phyloP scores from a whole-genome alignment of 2,113 vertebrate species.

The Cryptomyrus ogoouensis region DNA sequence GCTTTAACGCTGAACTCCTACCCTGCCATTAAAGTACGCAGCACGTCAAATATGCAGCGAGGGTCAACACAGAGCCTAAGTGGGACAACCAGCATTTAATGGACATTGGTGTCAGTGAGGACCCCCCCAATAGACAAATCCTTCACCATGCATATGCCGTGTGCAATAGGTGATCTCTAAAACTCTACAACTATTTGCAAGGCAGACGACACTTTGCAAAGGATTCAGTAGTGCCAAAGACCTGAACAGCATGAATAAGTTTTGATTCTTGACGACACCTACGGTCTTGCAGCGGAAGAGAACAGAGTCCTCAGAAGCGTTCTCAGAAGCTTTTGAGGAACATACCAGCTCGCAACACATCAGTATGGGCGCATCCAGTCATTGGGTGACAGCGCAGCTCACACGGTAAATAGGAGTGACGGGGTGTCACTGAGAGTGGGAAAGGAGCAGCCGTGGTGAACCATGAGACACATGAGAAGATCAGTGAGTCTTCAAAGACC shows the following conservation, averaged over 20 bases:
- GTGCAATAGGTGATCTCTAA: not conserved
- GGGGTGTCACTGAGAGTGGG: not conserved
- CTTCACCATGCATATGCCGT: not conserved
- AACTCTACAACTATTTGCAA: not conserved
- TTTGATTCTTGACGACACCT: not conserved
- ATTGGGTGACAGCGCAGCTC: not conserved
- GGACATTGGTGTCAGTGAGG: constrained; percentile 50
- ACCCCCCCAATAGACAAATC: constrained; percentile 32
- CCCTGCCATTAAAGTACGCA: constrained; percentile 43
- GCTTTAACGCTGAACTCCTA: constrained; percentile 42
- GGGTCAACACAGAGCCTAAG: constrained; percentile 22
- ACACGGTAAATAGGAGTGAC: not conserved
- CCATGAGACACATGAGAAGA: not conserved
- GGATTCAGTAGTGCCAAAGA: not conserved
- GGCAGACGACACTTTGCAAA: not conserved
- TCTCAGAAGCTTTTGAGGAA: not conserved
- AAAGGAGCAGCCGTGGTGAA: not conserved
- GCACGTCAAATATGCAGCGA: constrained; percentile 44
- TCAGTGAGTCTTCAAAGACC: constrained; percentile 7
- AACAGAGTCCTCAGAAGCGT: not conserved
- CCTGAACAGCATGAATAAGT: not conserved
- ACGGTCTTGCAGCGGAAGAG: not conserved
- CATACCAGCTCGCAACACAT: not conserved
- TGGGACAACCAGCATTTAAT: constrained; percentile 39
- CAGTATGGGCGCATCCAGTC: not conserved